A percentile compares a stretch with the other conserved stretches of the same genome.
Evolutionary conservation across 2,113 vertebrate species (phyloP).

Genomic region (Nycticorax nycticorax): DNA sequence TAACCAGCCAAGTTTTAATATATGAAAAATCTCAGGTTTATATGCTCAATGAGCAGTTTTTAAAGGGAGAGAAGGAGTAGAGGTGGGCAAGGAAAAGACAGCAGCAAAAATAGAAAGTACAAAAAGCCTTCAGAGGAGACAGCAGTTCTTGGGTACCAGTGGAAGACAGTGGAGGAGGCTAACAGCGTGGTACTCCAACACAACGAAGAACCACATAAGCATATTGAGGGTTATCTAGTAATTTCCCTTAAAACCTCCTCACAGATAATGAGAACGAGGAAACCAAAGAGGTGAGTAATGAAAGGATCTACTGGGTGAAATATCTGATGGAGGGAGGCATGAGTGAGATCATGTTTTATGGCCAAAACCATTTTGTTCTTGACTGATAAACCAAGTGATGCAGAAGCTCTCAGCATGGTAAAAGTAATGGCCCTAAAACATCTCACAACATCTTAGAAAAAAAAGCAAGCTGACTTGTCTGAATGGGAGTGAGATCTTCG

Average conservation of each 20-base stretch:
- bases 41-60: not conserved
- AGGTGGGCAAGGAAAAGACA: not conserved
- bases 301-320: not conserved
- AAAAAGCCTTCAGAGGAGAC: not conserved
- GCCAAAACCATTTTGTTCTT: not conserved
- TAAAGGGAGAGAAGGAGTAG: not conserved
- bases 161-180: not conserved
- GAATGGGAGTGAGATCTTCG: not conserved
- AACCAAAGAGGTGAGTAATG: not conserved
- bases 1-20: not conserved
- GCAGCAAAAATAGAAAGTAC: not conserved
- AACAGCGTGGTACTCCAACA: not conserved
- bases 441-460: not conserved
- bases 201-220: not conserved
- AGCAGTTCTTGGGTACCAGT: not conserved
- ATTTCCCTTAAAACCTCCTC: not conserved
- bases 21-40: not conserved
- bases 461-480: not conserved
- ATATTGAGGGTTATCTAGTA: not conserved
- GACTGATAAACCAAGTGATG: not conserved
- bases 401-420: not conserved
- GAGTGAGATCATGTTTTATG: accelerated
- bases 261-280: not conserved
- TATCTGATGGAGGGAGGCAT: not conserved
- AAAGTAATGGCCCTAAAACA: not conserved